phyloP scores from a whole-genome alignment of 2,888 invertebrate species.

The Pyrrhia umbra region DNA sequence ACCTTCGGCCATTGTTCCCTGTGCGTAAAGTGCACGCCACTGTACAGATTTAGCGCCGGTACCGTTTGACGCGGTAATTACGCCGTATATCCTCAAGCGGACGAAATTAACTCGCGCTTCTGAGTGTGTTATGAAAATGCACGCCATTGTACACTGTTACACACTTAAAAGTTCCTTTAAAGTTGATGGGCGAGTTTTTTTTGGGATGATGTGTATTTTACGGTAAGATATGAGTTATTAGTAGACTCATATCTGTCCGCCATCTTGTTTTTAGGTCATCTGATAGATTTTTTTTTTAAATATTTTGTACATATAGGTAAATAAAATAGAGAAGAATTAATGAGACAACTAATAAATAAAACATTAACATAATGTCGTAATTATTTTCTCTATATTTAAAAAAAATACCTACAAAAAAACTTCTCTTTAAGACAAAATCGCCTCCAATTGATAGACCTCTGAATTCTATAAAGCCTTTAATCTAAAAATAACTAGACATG shows the following conservation, averaged over 20 bases:
- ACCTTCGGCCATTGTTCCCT: constrained; percentile 41
- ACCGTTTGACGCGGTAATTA: constrained; percentile 75
- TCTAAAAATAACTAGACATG: constrained; percentile 9
- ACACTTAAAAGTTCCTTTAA: constrained; percentile 28
- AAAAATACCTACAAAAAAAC: neutral
- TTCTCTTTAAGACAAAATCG: neutral
- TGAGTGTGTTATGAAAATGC: constrained; percentile 60
- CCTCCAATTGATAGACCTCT: neutral
- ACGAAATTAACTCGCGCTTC: constrained; percentile 66
- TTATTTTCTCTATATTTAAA: neutral
- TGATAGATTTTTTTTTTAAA: no score
- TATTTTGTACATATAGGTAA: neutral
- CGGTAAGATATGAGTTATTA: neutral
- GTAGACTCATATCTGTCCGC: no score
- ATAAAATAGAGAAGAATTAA: no score
- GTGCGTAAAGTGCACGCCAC: constrained; percentile 51
- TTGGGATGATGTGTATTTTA: neutral
- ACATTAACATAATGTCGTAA: no score
- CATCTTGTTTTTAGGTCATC: no score
- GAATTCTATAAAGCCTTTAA: neutral
- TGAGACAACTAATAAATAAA: no score
- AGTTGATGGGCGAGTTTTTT: constrained; percentile 22
- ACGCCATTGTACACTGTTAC: constrained; percentile 44
- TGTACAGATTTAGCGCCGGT: constrained; percentile 71
- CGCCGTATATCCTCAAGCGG: constrained; percentile 71